phyloP scores from a whole-genome alignment of 2,888 invertebrate species.

The Hedychridium roseum region DNA sequence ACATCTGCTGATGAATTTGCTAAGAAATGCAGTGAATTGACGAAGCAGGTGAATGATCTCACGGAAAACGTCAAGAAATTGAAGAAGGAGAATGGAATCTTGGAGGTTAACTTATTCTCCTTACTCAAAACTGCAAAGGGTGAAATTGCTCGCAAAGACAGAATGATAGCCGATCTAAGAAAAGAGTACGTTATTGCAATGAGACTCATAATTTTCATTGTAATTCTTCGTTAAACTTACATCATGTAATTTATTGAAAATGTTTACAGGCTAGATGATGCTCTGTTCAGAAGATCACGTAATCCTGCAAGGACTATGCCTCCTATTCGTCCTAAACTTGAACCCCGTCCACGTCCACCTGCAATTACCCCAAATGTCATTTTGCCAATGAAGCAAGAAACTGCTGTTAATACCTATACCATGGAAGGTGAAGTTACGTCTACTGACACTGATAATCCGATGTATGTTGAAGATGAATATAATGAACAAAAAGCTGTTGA shows the following conservation, averaged over 20 bases:
- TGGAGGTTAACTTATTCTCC: conserved; percentile 64
- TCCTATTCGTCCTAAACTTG: no score
- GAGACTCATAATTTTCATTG: no score
- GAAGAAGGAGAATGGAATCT: conserved; percentile 51
- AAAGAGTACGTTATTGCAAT: conserved; percentile 50
- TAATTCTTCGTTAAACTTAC: neutral
- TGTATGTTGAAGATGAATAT: no score
- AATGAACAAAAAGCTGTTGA: no score
- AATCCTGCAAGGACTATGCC: no score
- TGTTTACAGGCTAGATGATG: conserved; percentile 54
- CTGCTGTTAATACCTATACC: no score
- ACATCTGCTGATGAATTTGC: conserved; percentile 33
- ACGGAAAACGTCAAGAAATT: conserved; percentile 38
- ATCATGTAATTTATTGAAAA: conserved; percentile 9
- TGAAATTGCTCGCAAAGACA: conserved; percentile 66
- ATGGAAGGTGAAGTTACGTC: no score
- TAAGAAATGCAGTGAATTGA: conserved; percentile 42
- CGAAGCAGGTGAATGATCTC: conserved; percentile 42
- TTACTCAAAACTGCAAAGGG: conserved; percentile 64
- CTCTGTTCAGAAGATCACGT: conserved; percentile 53
- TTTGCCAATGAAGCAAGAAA: no score
- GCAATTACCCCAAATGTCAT: no score
- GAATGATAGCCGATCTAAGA: conserved; percentile 62
- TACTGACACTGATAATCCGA: no score
- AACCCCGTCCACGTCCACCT: no score